These are phyloP conservation scores for Parnassius smintheus DNA, from an alignment of 2,888 invertebrate species.

Conservation along the genomic window DNA sequence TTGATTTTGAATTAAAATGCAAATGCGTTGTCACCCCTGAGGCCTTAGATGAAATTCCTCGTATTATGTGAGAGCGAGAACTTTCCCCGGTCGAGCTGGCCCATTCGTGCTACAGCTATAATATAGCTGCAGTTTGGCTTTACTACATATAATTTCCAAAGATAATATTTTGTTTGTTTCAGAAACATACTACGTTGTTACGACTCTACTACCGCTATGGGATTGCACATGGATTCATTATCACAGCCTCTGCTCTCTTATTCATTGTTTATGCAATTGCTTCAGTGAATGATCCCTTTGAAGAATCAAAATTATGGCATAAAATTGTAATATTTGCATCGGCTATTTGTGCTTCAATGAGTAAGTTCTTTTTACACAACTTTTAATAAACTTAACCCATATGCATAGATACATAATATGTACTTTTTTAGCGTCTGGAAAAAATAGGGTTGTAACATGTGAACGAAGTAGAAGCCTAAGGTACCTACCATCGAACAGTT, in stretches of 20 bases:
- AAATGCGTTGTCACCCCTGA: too few species aligned
- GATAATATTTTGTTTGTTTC: conserved; percentile 15
- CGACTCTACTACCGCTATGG: conserved; percentile 31
- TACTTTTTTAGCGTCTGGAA: too few species aligned
- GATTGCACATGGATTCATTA: conserved; percentile 1
- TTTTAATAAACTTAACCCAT: neutral
- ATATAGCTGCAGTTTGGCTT: too few species aligned
- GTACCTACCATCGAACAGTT: too few species aligned
- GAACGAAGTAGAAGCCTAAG: neutral
- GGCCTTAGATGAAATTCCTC: too few species aligned
- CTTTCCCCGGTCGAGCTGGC: too few species aligned
- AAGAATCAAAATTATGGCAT: neutral
- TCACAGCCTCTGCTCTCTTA: neutral
- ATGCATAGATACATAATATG: neutral
- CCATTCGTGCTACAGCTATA: too few species aligned
- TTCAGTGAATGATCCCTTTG: neutral
- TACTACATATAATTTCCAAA: too few species aligned
- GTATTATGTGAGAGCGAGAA: too few species aligned
- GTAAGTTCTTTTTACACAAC: conserved; percentile 5
- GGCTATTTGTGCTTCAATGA: neutral
- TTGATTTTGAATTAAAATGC: too few species aligned
- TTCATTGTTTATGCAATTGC: neutral
- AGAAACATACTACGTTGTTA: conserved; percentile 33
- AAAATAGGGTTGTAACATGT: neutral
- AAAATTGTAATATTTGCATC: neutral